A percentile compares a stretch with the other conserved stretches of the same genome.
These are phyloP conservation scores for Sternotherus odoratus DNA, from an alignment of 2,797 vertebrate species.

Conservation along the genomic window DNA sequence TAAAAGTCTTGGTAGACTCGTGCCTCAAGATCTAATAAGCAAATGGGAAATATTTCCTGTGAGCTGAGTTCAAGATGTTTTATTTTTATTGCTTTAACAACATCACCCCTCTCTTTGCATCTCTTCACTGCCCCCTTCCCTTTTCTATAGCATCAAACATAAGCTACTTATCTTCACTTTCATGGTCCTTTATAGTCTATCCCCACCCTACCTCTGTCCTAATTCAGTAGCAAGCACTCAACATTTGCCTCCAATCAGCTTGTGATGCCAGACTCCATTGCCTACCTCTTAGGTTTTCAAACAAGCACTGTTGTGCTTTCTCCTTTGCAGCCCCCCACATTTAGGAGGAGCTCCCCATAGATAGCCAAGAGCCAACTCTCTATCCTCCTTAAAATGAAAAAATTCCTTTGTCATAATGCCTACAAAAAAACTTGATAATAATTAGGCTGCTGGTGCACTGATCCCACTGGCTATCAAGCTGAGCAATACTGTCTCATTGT, in stretches of 20 bases:
- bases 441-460: background rate
- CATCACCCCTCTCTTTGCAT: background rate
- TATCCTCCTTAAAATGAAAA: too few relatives aligned
- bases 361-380: too few relatives aligned
- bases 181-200: background rate
- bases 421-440: too few relatives aligned
- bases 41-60: background rate
- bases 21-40: background rate
- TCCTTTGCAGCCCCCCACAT: background rate
- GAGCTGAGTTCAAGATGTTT: background rate
- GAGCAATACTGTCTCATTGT: background rate
- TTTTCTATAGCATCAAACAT: background rate
- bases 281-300: background rate
- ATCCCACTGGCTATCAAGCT: background rate
- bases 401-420: too few relatives aligned
- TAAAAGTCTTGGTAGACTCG: background rate
- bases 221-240: background rate
- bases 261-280: background rate
- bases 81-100: background rate
- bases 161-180: background rate
- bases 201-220: background rate
- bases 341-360: background rate
- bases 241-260: background rate
- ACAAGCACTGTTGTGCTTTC: background rate
- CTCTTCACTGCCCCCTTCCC: background rate